A percentile compares a stretch with the other conserved stretches of the same genome.
phyloP scores from a whole-genome alignment of 2,888 invertebrate species.

The Galeopsomyia nigrocyanea region DNA sequence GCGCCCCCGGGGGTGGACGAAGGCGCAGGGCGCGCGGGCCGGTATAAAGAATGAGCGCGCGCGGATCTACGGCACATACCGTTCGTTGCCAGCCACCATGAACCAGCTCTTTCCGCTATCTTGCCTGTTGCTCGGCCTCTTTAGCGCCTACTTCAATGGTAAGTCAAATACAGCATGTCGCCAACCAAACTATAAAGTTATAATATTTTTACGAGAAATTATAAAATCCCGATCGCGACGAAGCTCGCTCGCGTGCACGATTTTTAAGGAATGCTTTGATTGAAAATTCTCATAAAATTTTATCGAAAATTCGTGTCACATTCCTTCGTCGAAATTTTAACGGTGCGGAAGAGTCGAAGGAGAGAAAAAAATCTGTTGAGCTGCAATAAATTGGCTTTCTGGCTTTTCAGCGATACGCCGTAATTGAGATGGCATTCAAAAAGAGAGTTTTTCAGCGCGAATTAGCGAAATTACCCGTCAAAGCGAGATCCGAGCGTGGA shows the following conservation, averaged over 20 bases:
- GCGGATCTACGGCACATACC: slow-evolving; percentile 6
- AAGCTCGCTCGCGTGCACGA: too few species aligned
- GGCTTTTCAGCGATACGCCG: too few species aligned
- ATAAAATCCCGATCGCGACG: too few species aligned
- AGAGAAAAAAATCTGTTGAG: not conserved
- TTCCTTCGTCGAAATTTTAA: not conserved
- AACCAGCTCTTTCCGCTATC: slow-evolving; percentile 3
- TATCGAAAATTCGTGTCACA: not conserved
- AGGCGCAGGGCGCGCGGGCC: not conserved
- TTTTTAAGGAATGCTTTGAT: too few species aligned
- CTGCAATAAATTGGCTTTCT: not conserved
- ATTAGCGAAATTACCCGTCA: too few species aligned
- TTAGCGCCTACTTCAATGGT: slow-evolving; percentile 19
- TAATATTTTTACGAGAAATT: too few species aligned
- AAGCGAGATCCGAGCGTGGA: too few species aligned
- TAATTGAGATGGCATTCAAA: too few species aligned
- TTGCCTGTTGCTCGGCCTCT: slow-evolving; percentile 19
- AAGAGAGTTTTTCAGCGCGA: too few species aligned
- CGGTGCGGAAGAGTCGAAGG: not conserved
- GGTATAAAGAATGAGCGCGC: slow-evolving; percentile 11
- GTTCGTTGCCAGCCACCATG: slow-evolving; percentile 9
- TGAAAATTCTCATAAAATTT: too few species aligned
- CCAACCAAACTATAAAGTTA: too few species aligned
- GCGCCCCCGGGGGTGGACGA: slow-evolving; percentile 25
- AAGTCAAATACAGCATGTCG: not conserved